Base-by-base conservation (phyloP, 2,797 vertebrate genomes). In the Urocyon cinereoargenteus region DNA sequence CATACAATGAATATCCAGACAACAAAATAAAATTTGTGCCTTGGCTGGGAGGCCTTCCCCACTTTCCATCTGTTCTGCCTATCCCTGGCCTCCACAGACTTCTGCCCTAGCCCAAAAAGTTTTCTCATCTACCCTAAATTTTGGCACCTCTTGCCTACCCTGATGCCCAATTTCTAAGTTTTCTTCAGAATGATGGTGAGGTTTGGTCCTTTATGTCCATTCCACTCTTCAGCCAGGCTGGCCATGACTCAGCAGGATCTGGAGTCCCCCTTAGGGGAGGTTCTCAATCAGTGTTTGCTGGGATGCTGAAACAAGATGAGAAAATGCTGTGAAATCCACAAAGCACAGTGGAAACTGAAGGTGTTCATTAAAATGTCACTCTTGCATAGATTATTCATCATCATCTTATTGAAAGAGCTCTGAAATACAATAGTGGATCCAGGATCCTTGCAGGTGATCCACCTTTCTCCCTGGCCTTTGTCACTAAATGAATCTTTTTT, bases 301-400 rank as follows among this genome's bases (percentile, higher is more conserved):
- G 36, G 31, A 19, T 86, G 36, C 55, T 86, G 31, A 93, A 94
- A 87, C 70, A 84, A 96, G 62, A 88, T 16, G 28, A 77, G 64
- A 73, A 88, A 82, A 77, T n/a, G 34, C 26, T 64, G 3, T 64
- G 18, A 91, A 51, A 84, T 15, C 55, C 83, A 90, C 13, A 64
- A 61, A 83, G 79, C 40, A 31, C 55, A 18, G 34, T 73, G 34
- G n/a, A 36, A 94, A 73, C 72, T 53, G 26, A 83, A 89, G 57
- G 62, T 68, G 24, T 73, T 83, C 53, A 91, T 86, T 88, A 64
- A 64, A 90, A 53, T 53, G 49, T 82, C 34, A 51, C 85, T 87
- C 75, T 86, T 53, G 70, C 24, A 15, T 83, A 92, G 49, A 78
- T 75, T 73, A 75, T 28, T 51, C 83, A 53, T 73, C 72, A 62